Evolutionary conservation across 1,140 invertebrate genomes (phyloP).

Genomic region (Ceratina calcarata): DNA sequence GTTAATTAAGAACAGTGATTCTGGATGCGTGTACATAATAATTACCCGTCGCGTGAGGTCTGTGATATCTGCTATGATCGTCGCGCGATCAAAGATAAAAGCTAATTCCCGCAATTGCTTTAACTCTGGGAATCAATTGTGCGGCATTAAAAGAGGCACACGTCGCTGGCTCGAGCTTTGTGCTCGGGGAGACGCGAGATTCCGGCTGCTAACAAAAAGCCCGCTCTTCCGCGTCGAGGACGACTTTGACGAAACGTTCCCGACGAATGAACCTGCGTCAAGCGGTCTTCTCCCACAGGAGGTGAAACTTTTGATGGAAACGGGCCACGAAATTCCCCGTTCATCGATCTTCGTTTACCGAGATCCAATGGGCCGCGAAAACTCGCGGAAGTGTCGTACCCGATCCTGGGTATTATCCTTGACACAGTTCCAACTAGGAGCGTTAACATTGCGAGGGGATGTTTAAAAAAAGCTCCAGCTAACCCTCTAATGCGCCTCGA

Average conservation of each 20-base stretch:
- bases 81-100: neutral
- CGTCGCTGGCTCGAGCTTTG: neutral
- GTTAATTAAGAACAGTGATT: too few species aligned
- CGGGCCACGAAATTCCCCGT: neutral
- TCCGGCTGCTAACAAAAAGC: slow-evolving; percentile 22
- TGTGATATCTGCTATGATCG: neutral
- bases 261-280: neutral
- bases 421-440: slow-evolving; percentile 33
- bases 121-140: slow-evolving; percentile 11
- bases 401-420: slow-evolving; percentile 28
- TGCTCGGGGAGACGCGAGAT: slow-evolving; percentile 14
- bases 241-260: slow-evolving; percentile 28
- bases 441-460: slow-evolving; percentile 33
- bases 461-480: slow-evolving; percentile 27
- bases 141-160: neutral
- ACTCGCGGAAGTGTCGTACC: slow-evolving; percentile 31
- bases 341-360: neutral
- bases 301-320: too few species aligned
- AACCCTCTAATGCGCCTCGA: slow-evolving; percentile 31
- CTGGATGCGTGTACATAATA: too few species aligned
- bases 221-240: slow-evolving; percentile 17
- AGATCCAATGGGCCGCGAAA: neutral
- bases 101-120: neutral
- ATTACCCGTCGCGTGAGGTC: too few species aligned
- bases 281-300: too few species aligned